Conservation (phyloP, 2,113 vertebrate species). For the Mesitornis unicolor region DNA sequence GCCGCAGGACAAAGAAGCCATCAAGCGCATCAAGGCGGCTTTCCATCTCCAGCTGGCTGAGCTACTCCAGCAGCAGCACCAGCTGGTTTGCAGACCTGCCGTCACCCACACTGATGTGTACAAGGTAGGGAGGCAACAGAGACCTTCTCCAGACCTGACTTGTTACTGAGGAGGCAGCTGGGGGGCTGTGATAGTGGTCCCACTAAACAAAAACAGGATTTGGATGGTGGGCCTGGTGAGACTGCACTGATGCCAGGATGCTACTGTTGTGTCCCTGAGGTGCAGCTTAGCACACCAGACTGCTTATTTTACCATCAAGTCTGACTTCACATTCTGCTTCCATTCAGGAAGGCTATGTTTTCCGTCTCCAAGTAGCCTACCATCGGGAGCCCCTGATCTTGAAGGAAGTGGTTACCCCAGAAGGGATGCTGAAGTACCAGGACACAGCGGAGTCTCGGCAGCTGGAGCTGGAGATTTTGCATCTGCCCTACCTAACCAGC, state of each 20-base stretch:
- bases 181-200: background rate
- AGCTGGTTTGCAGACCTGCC: conserved; percentile 76
- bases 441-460: conserved; percentile 84
- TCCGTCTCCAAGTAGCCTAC: conserved; percentile 90
- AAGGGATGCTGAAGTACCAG: conserved; percentile 84
- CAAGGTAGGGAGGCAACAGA: conserved; percentile 34
- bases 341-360: conserved; percentile 86
- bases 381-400: conserved; percentile 90
- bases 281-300: background rate
- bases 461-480: conserved; percentile 84
- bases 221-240: background rate
- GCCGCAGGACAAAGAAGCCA: conserved; percentile 86
- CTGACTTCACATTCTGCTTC: background rate
- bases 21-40: conserved; percentile 87
- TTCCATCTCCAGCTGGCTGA: conserved; percentile 90
- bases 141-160: background rate
- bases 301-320: background rate
- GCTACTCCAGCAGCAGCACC: conserved; percentile 80
- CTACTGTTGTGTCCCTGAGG: background rate
- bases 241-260: accelerated
- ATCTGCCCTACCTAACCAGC: conserved; percentile 88
- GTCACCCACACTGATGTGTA: conserved; percentile 86
- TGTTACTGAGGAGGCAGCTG: accelerated
- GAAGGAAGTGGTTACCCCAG: conserved; percentile 80
- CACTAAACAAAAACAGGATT: background rate